phyloP scores from a whole-genome alignment of 2,113 vertebrate genomes.

The Nestor notabilis region DNA sequence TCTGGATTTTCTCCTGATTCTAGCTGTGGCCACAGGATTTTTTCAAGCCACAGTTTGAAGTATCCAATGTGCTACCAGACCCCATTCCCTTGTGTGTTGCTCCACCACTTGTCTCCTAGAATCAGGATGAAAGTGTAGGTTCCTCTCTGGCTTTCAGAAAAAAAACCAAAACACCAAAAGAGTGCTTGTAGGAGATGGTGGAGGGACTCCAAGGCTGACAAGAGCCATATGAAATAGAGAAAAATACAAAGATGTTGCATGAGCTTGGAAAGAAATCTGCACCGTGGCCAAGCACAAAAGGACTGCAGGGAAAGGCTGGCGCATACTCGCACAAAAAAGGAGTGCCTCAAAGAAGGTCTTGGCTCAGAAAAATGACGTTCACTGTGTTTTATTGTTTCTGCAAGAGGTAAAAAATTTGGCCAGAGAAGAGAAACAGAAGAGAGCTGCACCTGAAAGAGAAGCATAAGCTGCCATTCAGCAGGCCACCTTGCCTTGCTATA shows the following conservation, averaged over 20 bases:
- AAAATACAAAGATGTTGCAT: rapidly evolving
- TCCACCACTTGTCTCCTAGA: background rate
- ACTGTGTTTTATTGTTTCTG: background rate
- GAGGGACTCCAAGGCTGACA: background rate
- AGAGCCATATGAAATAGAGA: background rate
- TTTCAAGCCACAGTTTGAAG: background rate
- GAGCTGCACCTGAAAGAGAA: background rate
- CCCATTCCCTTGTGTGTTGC: background rate
- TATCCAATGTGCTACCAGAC: background rate
- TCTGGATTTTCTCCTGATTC: background rate
- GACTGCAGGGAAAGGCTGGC: background rate
- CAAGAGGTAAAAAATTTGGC: background rate
- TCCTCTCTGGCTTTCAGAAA: background rate
- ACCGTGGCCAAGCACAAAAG: background rate
- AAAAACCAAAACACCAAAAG: rapidly evolving
- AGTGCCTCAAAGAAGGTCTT: background rate
- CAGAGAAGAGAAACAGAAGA: background rate
- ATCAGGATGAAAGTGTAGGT: background rate
- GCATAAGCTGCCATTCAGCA: background rate
- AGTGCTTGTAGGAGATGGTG: background rate
- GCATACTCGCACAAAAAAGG: background rate
- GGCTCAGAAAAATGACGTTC: background rate
- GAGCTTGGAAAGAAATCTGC: background rate
- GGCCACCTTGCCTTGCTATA: background rate
- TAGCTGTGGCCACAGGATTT: background rate